Evolutionary conservation across 2,113 vertebrate genomes (phyloP), one percentile per base, ranked within the genome.

Genomic region (Mustelus asterias): DNA sequence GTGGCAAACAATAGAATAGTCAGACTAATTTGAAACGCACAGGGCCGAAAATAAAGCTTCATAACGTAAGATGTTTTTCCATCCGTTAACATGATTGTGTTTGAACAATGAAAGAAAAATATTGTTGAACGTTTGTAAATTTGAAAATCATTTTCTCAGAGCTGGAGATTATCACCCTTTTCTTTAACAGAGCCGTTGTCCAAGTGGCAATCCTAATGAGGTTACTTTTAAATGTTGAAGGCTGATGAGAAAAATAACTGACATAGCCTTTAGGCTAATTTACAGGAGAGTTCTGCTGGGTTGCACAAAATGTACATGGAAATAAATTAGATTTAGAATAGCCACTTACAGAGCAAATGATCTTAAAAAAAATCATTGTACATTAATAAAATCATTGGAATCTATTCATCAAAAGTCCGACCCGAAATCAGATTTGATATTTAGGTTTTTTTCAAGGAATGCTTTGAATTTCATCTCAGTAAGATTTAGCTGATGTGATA

Each of bases 321-420:
- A 76, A 70, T 94, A 94, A 94, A 26, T 94, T 44, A 94, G 92
- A 44, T 94, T 69, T 94, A 44, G 24, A 72, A 54, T 76, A 72
- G 69, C 26, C 69, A 76, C 9, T 60, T 63, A 90, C 54, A n/a
- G 41, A 70, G 18, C 48, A 76, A 72, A 69, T 94, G 16, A 69
- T 69, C 92, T 69, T 94, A 22, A 94, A 65, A 72, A 72, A 26
- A 72, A 70, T 54, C 41, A 95, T 95, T 54, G 14, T 70, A 29
- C 33, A 72, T 70, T 33, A 54, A 95, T 95, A 95, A 72, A 93
- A 65, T 67, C 24, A 44, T 41, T 41, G 37, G 20, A 94, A 69
- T 9, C 44, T 44, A 94, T 9, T 70, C 92, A 44, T 72, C 33
- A 72, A 95, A 67, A 48, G 24, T 33, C 5, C 41, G 11, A 24